Evolutionary conservation across 2,797 vertebrate species (phyloP), one percentile per base, ranked within the genome.

Genomic region (Harpagifer antarcticus): DNA sequence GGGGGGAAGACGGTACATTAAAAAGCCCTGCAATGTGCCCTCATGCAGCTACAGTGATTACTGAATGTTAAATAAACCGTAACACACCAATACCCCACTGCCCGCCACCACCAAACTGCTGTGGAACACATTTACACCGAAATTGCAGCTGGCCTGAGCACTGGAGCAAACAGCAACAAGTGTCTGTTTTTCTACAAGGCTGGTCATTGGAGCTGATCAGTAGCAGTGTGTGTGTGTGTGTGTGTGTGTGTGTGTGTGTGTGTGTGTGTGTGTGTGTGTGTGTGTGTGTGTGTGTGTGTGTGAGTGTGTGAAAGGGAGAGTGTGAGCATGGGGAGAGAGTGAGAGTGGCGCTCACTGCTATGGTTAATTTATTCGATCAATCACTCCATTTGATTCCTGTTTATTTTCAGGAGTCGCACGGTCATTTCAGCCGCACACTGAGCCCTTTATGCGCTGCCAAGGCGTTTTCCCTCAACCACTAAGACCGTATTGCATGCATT

Each of bases 351-450:
- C 78, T 74, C 57, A 83, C 81, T 86, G 74, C 83, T 85, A 69
- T 76, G 79, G 80, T 86, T 90, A 90, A 94, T 93, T 89, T 84
- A 89, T 91, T 86, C 87, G 82, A 90, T 93, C 92, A 90, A 93
- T 92, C 88, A 91, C 88, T 89, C 86, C 68, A 86, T 91, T 91
- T 91, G 92, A 93, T 93, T 87, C 81, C 81, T 93, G 91, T 94
- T 94, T 94, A 93, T 94, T 94, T 94, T 91, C 87, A 89, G 82
- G 86, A 91, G 86, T 91, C 76, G 64, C 73, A 87, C 53, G 86
- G 91, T 91, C 92, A 89, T 88, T 91, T 87, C 81, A 86, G 81
- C 74, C 70, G 55, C 88, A 93, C 91, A 93, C 90, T 91, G 88
- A 85, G 76, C 76, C 73, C 88, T 88, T 93, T 91, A 90, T 93